Conservation (phyloP, 2,113 vertebrate genomes). For the Semnornis frantzii region DNA sequence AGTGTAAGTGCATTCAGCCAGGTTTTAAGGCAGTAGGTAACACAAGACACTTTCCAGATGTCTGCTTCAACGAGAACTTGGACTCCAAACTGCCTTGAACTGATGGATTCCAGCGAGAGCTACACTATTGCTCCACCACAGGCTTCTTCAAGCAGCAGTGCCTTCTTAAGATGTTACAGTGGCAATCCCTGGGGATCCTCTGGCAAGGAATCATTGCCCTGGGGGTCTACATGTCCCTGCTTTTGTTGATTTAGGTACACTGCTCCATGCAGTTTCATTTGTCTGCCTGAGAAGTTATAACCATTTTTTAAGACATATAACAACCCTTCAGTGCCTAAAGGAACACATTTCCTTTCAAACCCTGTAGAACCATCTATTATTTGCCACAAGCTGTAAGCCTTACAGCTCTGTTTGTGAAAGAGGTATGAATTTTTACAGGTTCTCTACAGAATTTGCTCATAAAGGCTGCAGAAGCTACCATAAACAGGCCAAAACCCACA, state of each 20-base stretch:
- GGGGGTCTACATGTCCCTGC: neutral
- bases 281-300: constrained; percentile 27
- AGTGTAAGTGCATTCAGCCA: rapidly evolving
- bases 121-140: neutral
- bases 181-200: neutral
- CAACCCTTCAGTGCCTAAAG: constrained; percentile 28
- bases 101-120: neutral
- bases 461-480: constrained; percentile 27
- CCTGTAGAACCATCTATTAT: constrained; percentile 14
- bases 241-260: neutral
- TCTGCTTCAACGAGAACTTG: neutral
- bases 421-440: constrained; percentile 55
- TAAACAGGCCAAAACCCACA: constrained; percentile 8
- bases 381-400: constrained; percentile 30
- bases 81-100: neutral
- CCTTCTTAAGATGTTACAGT: neutral
- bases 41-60: neutral
- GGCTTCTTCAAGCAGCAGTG: neutral
- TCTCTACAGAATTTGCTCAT: constrained; percentile 32
- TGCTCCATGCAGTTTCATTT: constrained; percentile 7
- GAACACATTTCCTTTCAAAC: constrained; percentile 34
- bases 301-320: constrained; percentile 36
- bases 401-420: constrained; percentile 31
- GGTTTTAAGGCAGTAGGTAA: neutral
- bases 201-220: neutral